A percentile compares a stretch with the other conserved stretches of the same genome.
Evolutionary conservation across 2,888 invertebrate species (phyloP).

Genomic region (Kuschelorhynchus macadamiae): DNA sequence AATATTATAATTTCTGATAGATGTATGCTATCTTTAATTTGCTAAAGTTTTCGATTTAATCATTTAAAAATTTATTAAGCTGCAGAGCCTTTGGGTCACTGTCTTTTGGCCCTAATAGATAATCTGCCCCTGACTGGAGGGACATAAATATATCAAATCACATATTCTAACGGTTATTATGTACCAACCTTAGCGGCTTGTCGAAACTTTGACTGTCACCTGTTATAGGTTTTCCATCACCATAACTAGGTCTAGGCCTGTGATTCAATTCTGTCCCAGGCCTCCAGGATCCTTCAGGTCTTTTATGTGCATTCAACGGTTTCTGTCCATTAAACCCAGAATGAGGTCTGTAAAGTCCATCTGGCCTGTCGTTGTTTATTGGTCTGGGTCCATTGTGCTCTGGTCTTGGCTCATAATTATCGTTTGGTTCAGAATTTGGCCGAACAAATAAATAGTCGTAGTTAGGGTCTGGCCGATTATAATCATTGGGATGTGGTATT

Average conservation of each 20-base stretch:
- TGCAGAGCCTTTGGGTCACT: too few relatives aligned
- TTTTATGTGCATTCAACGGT: not conserved
- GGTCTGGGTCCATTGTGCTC: not conserved
- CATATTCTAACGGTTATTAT: too few relatives aligned
- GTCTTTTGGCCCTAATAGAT: too few relatives aligned
- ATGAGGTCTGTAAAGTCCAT: conserved; percentile 8
- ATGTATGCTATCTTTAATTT: too few relatives aligned
- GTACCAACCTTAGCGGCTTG: conserved; percentile 12
- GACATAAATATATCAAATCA: too few relatives aligned
- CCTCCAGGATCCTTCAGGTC: conserved; percentile 1
- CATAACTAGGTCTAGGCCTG: not conserved
- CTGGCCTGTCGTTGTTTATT: not conserved
- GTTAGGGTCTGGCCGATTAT: conserved; percentile 15
- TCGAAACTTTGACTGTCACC: not conserved
- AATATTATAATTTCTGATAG: too few relatives aligned
- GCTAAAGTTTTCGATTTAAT: too few relatives aligned
- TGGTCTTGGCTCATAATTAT: too few relatives aligned
- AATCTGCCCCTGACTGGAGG: too few relatives aligned
- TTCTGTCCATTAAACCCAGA: conserved; percentile 9
- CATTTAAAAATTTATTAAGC: too few relatives aligned
- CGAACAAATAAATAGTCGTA: conserved; percentile 52
- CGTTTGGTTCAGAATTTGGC: conserved; percentile 40
- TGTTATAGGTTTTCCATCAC: not conserved
- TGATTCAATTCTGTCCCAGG: not conserved
- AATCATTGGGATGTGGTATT: conserved; percentile 56